A percentile compares a stretch with the other conserved stretches of the same genome.
Evolutionary conservation across 2,888 invertebrate species (phyloP).

Genomic region (Tuberolachnus salignus): DNA sequence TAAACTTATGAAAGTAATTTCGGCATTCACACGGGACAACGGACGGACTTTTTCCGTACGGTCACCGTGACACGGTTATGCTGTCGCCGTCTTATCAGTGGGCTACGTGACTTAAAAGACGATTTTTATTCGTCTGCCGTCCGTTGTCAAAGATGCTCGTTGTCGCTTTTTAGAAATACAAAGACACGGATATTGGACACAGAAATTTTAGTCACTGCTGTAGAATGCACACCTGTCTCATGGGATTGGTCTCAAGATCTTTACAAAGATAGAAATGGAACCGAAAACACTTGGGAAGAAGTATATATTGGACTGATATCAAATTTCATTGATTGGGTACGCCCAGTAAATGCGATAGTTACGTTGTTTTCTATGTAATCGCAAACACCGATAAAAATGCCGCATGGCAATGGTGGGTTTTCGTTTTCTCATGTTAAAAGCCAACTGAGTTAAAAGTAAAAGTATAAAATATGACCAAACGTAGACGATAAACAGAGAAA

Average conservation of each 20-base stretch:
- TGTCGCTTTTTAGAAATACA: background rate
- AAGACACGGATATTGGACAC: constrained; percentile 18
- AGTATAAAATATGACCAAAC: too few relatives aligned
- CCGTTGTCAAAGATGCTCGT: background rate
- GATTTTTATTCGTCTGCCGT: constrained; percentile 26
- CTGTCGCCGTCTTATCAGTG: constrained; percentile 38
- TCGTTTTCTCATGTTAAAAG: too few relatives aligned
- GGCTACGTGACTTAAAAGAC: background rate
- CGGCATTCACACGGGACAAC: constrained; percentile 17
- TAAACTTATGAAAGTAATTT: constrained; percentile 13
- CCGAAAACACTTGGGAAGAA: constrained; percentile 27
- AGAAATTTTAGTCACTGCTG: constrained; percentile 31
- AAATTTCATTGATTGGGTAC: too few relatives aligned
- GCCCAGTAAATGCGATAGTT: too few relatives aligned
- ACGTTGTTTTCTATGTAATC: too few relatives aligned
- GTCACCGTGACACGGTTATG: constrained; percentile 28
- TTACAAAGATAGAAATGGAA: constrained; percentile 40
- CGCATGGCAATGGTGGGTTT: too few relatives aligned
- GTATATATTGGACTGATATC: too few relatives aligned
- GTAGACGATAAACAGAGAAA: too few relatives aligned
- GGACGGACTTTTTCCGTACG: constrained; percentile 1
- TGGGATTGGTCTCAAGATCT: constrained; percentile 25
- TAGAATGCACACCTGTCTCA: constrained; percentile 40
- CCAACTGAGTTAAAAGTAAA: too few relatives aligned
- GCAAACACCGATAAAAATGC: too few relatives aligned